Evolutionary conservation across 2,797 vertebrate species (phyloP), one percentile per base, ranked within the genome.

Genomic region (Taenioides sp.): DNA sequence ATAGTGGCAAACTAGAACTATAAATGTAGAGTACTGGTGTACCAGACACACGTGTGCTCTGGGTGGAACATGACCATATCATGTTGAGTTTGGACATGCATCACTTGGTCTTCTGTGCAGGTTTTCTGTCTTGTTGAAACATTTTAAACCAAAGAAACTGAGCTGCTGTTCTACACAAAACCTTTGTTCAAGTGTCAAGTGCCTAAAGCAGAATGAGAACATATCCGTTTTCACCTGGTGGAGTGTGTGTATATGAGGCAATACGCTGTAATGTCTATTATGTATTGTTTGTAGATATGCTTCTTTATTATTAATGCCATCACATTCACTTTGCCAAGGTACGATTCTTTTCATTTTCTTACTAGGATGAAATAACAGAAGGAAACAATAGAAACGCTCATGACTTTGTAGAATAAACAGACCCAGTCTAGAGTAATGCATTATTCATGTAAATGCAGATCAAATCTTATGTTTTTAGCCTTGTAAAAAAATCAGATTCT

Each of bases 81-180:
- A 20, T 25, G 55, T 25, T 23, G 25, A 27, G 25, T 27, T 27
- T 27, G 25, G 25, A 27, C 25, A 31, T 4, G 28, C 28, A 34
- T 34, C 31, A 59, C 57, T 28, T 28, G 7, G 34, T 37, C 9
- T 37, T 37, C 59, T 28, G 7, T 17, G 23, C 23, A 58, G 22
- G 4, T 59, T 58, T 58, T 28, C 25, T 59, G 23, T 17, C 27
- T 17, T 59, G 12, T 27, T 54, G 9, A 59, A 16, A 59, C 57
- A 59, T 59, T 59, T 59, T 28, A 22, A 57, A 57, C 58, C 58
- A 59, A 59, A 59, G 58, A 59, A 59, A 59, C 2, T 59, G 12
- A 59, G 25, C 58, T 59, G 25, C 58, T 59, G 2, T 59, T 59
- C 4, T 25, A 25, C 54, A 22, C n/a, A 20, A 57, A 57, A 2